Percentiles rank a stretch among this genome's conserved stretches.
phyloP scores from a whole-genome alignment of 53 echinoderm and acorn worm species.

The Holothuria scabra region DNA sequence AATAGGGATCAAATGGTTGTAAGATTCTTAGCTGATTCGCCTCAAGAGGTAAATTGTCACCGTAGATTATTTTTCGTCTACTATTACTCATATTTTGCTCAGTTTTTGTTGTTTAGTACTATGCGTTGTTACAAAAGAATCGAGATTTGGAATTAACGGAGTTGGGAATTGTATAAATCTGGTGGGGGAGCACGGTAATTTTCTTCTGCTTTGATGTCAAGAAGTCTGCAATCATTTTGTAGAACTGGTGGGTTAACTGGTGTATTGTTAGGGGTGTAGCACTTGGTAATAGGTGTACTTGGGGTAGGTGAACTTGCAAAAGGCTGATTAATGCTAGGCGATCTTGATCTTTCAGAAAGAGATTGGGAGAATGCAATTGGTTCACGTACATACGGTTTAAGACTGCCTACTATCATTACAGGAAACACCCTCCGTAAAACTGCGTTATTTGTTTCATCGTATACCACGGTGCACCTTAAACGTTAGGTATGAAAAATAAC shows the following conservation, averaged over 20 bases:
- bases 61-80: constrained; percentile 2
- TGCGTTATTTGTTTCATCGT: too few species aligned
- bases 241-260: not conserved
- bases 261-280: not conserved
- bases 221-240: too few species aligned
- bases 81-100: not conserved
- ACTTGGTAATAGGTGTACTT: too few species aligned
- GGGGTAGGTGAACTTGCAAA: not conserved
- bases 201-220: too few species aligned
- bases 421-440: too few species aligned
- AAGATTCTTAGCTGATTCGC: not conserved
- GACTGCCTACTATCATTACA: too few species aligned
- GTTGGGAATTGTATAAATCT: not conserved
- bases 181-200: not conserved
- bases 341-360: not conserved
- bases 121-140: not conserved
- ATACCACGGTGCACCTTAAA: too few species aligned
- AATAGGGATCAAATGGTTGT: constrained; percentile 20
- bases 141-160: not conserved
- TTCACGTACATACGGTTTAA: too few species aligned
- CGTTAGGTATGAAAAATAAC: too few species aligned
- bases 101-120: constrained; percentile 22
- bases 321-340: not conserved
- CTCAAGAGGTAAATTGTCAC: constrained; percentile 22
- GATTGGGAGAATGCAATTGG: not conserved